phyloP scores from a whole-genome alignment of 1,140 invertebrate species.

The Drosophila athabasca region DNA sequence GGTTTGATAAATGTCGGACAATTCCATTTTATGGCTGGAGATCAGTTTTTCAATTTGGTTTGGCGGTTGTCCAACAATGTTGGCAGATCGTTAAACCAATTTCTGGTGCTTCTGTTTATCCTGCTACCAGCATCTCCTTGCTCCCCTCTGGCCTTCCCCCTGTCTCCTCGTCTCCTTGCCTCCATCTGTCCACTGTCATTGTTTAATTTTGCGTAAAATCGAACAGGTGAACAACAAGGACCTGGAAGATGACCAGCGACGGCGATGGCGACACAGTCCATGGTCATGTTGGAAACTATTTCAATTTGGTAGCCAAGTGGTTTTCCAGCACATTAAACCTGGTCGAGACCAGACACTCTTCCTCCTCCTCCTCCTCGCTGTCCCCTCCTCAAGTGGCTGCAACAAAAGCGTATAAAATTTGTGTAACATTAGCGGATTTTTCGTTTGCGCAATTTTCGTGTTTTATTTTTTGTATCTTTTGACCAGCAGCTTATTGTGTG shows the following conservation, averaged over 20 bases:
- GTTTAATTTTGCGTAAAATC: slow-evolving; percentile 46
- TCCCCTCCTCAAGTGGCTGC: slow-evolving; percentile 6
- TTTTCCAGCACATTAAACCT: slow-evolving; percentile 59
- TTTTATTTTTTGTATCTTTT: not conserved
- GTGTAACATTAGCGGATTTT: slow-evolving; percentile 24
- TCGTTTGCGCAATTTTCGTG: not conserved
- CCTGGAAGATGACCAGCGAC: not conserved
- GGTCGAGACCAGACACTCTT: slow-evolving; percentile 8
- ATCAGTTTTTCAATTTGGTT: slow-evolving; percentile 18
- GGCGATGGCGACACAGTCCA: not conserved
- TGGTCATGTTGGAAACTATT: slow-evolving; percentile 37
- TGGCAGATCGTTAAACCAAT: too few species aligned
- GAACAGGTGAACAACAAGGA: slow-evolving; percentile 20
- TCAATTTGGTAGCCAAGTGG: slow-evolving; percentile 40
- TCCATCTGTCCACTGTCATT: slow-evolving; percentile 4
- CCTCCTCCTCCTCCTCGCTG: too few species aligned
- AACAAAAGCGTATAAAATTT: not conserved
- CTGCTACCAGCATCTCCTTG: too few species aligned
- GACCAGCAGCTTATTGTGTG: too few species aligned
- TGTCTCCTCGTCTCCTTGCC: too few species aligned
- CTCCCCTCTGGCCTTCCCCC: too few species aligned
- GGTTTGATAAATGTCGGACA: slow-evolving; percentile 6
- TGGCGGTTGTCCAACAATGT: not conserved
- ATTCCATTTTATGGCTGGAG: slow-evolving; percentile 6
- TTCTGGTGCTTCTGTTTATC: too few species aligned